Conservation (phyloP, 2,888 invertebrate species). For the Thymelicus lineola region DNA sequence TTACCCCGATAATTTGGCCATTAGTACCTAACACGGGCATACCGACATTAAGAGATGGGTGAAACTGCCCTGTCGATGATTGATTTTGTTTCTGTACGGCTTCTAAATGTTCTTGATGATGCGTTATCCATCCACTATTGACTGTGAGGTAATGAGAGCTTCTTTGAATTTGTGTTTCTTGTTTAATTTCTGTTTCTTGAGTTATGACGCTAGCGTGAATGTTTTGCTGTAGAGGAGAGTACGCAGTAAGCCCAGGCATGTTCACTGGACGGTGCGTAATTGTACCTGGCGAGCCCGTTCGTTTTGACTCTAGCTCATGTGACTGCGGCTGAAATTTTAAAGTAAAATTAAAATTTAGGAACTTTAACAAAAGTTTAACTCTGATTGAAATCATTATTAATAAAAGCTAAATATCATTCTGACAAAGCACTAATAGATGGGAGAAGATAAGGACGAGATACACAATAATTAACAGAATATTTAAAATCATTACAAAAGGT, state of each 20-base stretch:
- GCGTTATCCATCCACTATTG: conserved; percentile 79
- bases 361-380: no score
- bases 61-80: conserved; percentile 49
- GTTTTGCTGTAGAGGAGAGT: conserved; percentile 57
- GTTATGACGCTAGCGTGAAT: conserved; percentile 51
- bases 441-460: no score
- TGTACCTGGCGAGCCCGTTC: conserved; percentile 61
- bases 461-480: no score
- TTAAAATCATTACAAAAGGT: no score
- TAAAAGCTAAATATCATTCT: no score
- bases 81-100: conserved; percentile 58
- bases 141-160: conserved; percentile 79
- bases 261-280: conserved; percentile 56
- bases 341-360: no score
- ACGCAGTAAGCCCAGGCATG: conserved; percentile 56
- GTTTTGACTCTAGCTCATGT: conserved; percentile 65
- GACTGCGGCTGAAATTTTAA: conserved; percentile 41
- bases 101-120: conserved; percentile 68
- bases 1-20: conserved; percentile 86
- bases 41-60: conserved; percentile 61
- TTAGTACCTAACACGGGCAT: conserved; percentile 83
- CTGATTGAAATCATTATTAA: no score
- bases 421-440: no score
- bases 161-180: conserved; percentile 70
- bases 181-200: conserved; percentile 67